Base-by-base conservation (phyloP, 2,113 vertebrate genomes). In the Columbina picui region DNA sequence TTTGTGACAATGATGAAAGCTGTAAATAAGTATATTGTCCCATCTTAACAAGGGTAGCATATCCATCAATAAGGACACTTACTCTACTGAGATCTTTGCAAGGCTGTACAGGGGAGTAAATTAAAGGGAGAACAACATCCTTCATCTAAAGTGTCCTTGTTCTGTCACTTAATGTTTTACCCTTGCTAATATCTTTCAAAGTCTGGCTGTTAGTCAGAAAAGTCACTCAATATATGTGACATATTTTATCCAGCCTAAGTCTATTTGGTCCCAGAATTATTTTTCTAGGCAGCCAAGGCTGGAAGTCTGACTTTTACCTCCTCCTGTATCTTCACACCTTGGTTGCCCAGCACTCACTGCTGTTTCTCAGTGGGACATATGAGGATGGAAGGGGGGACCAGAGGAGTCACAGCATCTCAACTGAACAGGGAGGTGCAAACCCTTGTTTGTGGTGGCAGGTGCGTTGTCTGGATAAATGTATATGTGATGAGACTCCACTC, bases 161-260 rank as follows among this genome's bases (percentile, higher is more conserved):
- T 94, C 92, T 96, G 94, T 96, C 96, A 96, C 90, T 94, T 95
- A 90, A 92, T 96, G 92, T 75, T 96, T 96, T 92, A 93, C 95
- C 90, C 94, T 95, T 94, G 88, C 92, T 95, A 96, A 96, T 94
- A 97, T 94, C 93, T 97, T 88, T 95, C 94, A 86, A 94, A 96
- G 92, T 86, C 83, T 97, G 85, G 67, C 95, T 86, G 59, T 95
- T 93, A 80, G 87, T 90, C 85, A 92, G 68, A 92, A 85, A 90
- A 97, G 87, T 95, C 94, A 90, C 79, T 92, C 82, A 52, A 79
- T 84, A 81, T 93, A 84, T 92, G 90, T 83, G 93, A 92, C 75
- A 81, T 80, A 77, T 94, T 90, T 97, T 88, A 96, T 86, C 79
- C 68, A 84, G 16, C 29, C 38, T 14, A 59, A 68, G 49, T 78